Evolutionary conservation across 2,888 invertebrate species (phyloP).

Genomic region (Pteria penguin): DNA sequence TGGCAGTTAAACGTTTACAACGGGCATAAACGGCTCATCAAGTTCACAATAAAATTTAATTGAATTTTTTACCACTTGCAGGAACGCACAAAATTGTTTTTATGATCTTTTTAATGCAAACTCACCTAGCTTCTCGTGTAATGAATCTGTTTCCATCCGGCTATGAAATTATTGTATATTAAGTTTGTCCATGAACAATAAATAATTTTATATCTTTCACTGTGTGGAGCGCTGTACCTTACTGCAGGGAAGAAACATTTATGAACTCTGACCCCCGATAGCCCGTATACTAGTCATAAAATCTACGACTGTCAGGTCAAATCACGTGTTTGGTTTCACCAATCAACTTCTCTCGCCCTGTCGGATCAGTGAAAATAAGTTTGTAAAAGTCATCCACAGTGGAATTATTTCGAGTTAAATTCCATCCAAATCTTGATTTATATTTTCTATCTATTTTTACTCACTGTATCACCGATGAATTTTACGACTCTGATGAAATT

Average conservation of each 20-base stretch:
- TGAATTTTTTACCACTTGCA: not conserved
- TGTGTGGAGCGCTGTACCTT: not conserved
- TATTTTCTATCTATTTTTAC: not conserved
- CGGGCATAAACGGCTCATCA: not conserved
- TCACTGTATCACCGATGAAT: not conserved
- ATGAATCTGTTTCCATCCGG: not conserved
- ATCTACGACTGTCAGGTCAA: conserved; percentile 22
- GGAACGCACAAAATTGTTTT: too few relatives aligned
- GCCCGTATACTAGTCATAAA: conserved; percentile 34
- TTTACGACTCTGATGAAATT: not conserved
- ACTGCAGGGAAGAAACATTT: not conserved
- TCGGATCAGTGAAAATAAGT: not conserved
- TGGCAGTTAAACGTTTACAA: not conserved
- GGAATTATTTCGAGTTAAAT: too few relatives aligned
- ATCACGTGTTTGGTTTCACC: conserved; percentile 38
- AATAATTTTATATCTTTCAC: not conserved
- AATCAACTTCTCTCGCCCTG: conserved; percentile 21
- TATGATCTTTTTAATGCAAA: too few relatives aligned
- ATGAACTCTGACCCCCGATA: conserved; percentile 33
- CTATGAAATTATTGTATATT: not conserved
- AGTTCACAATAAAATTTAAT: not conserved
- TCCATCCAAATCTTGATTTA: too few relatives aligned
- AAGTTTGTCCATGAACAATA: not conserved
- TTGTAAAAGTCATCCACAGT: too few relatives aligned
- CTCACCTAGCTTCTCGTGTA: too few relatives aligned